A percentile compares a stretch with the other conserved stretches of the same genome.
Conservation (phyloP, 2,113 vertebrate species). For the Elanoides forficatus region DNA sequence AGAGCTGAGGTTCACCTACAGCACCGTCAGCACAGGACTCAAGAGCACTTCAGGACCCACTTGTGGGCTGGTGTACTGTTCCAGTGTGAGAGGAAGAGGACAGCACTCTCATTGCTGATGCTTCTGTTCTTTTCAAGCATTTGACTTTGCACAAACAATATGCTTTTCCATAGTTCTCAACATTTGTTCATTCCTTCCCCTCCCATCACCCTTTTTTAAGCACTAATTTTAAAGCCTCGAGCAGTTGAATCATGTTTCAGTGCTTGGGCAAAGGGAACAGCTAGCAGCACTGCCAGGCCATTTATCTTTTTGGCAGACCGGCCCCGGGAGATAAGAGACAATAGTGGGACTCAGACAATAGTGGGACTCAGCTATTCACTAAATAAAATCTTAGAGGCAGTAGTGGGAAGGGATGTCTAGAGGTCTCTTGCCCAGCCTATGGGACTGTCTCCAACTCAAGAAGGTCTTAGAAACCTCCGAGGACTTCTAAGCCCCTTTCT, state of each 20-base stretch:
- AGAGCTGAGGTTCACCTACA: not conserved
- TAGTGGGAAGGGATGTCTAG: not conserved
- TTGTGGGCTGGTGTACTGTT: not conserved
- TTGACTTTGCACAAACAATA: not conserved
- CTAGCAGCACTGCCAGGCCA: not conserved
- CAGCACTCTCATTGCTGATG: not conserved
- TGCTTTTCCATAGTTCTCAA: not conserved
- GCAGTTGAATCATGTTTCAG: not conserved
- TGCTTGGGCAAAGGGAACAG: not conserved
- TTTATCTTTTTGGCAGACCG: not conserved
- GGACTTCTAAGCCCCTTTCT: not conserved
- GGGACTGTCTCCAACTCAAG: not conserved
- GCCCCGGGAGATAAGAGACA: not conserved
- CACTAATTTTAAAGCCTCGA: not conserved
- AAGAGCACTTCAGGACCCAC: not conserved
- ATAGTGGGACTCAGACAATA: not conserved
- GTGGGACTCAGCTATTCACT: not conserved
- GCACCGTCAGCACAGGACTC: not conserved
- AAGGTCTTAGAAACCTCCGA: not conserved
- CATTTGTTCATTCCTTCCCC: not conserved
- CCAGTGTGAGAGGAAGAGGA: fast-evolving
- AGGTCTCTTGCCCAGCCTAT: not conserved
- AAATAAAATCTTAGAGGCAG: not conserved
- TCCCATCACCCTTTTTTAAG: not conserved
- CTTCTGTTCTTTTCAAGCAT: not conserved